Conservation (phyloP, 2,888 invertebrate species). For the Acanthopleura granulata region DNA sequence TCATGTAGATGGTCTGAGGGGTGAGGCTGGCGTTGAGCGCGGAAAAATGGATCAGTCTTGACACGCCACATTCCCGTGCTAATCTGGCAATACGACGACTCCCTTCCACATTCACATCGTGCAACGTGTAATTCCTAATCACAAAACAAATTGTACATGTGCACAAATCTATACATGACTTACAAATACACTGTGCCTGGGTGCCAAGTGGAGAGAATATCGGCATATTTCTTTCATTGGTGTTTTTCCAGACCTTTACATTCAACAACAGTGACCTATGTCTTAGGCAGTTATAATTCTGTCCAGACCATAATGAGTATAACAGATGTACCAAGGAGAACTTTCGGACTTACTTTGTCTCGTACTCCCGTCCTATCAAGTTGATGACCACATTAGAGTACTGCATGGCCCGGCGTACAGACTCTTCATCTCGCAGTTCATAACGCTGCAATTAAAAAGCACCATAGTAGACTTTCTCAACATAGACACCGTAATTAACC, state of each 20-base stretch:
- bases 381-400: constrained; percentile 98
- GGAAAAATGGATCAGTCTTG: constrained; percentile 92
- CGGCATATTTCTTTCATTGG: no score
- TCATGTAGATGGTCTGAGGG: constrained; percentile 78
- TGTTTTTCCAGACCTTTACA: no score
- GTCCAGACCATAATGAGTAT: no score
- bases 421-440: constrained; percentile 86
- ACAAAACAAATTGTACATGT: no score
- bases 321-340: no score
- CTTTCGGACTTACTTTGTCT: constrained; percentile 77
- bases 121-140: constrained; percentile 81
- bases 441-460: constrained; percentile 76
- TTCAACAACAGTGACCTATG: no score
- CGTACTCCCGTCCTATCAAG: constrained; percentile 90
- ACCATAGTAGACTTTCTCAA: no score
- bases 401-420: constrained; percentile 82
- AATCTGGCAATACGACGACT: constrained; percentile 85
- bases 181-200: no score
- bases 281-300: no score
- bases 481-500: no score
- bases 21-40: constrained; percentile 83
- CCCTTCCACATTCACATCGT: constrained; percentile 89
- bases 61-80: constrained; percentile 84
- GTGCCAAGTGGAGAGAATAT: no score
- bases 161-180: no score